Conservation (phyloP, 2,797 vertebrate species). For the Ctenopoma multispine region DNA sequence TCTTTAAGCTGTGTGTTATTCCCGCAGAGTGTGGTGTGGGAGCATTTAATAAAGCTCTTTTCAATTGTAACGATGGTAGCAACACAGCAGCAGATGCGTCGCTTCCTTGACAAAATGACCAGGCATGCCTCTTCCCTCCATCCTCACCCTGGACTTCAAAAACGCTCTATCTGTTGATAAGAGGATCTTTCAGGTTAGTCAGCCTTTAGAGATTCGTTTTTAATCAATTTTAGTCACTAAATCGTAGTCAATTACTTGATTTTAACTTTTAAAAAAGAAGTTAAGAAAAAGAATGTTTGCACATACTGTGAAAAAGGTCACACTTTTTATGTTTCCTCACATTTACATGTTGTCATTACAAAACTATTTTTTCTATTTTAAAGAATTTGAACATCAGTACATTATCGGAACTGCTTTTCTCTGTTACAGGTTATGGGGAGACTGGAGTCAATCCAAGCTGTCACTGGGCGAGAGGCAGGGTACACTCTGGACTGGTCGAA, state of each 20-base stretch:
- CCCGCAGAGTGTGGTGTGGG: constrained; percentile 10
- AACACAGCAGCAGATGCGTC: neutral
- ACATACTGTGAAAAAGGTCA: too few relatives aligned
- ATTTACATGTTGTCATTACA: too few relatives aligned
- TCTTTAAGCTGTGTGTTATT: constrained; percentile 13
- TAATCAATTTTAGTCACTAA: neutral
- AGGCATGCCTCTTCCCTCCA: neutral
- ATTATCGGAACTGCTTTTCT: too few relatives aligned
- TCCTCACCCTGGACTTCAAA: neutral
- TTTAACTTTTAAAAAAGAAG: neutral
- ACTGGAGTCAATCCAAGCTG: too few relatives aligned
- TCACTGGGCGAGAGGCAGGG: too few relatives aligned
- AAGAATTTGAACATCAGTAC: too few relatives aligned
- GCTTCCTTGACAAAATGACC: constrained; percentile 31
- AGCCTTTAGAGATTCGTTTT: neutral
- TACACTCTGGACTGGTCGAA: too few relatives aligned
- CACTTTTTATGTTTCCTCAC: too few relatives aligned
- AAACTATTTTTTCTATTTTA: too few relatives aligned
- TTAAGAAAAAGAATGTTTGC: neutral
- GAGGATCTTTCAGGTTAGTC: neutral
- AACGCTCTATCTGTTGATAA: neutral
- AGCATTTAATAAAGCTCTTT: constrained; percentile 41
- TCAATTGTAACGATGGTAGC: constrained; percentile 38
- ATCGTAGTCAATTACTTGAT: neutral
- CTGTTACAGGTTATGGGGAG: too few relatives aligned